Base-by-base conservation (phyloP, 92 coral and sea anemone genomes). In the Galaxea fascicularis region DNA sequence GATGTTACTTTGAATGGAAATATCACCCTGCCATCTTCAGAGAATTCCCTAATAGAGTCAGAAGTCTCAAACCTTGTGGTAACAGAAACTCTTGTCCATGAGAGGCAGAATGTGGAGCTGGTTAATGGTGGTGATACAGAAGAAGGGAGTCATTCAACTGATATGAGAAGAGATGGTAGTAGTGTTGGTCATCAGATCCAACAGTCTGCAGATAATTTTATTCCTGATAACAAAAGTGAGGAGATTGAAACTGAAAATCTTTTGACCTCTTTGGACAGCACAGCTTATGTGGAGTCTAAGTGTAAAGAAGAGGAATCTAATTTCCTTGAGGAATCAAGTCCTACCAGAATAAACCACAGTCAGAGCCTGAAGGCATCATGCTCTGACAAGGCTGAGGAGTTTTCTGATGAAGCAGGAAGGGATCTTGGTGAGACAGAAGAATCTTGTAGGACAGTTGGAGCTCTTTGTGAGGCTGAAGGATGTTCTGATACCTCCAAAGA, bases 21-120 rank as follows among this genome's bases (percentile, higher is more conserved):
- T 65, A 79, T 20, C 74, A 79, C 35, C 3, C 26, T 64, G 15
- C 60, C 3, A 0, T 63, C 82, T 17, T 63, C 59, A 29, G 76
- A 31, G 5, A 0, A 13, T 8, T 29, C 41, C 22, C 20, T 17
- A 1, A 27, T 39, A 18, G 67, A 27, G 24, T 17, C 16, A 5
- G 76, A 35, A 52, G 12, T 21, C 8, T 28, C 26, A 27, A 24
- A 20, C 20, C 0, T 35, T 18, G 47, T n/a, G 46, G 13, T 11
- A 49, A 10, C 47, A 22, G 70, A 9, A 18, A n/a, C 53, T 1
- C 10, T 4, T 81, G 56, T 21, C 29, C 8, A 4, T 20, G 56
- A 69, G 4, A 17, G 4, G 30, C 62, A 18, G 6, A 66, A 11
- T 51, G 17, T 7, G n/a, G 47, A 54, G 6, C 17, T 0, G 29